Conservation (phyloP, 2,113 vertebrate species). For the Chaetorhynchus papuensis region DNA sequence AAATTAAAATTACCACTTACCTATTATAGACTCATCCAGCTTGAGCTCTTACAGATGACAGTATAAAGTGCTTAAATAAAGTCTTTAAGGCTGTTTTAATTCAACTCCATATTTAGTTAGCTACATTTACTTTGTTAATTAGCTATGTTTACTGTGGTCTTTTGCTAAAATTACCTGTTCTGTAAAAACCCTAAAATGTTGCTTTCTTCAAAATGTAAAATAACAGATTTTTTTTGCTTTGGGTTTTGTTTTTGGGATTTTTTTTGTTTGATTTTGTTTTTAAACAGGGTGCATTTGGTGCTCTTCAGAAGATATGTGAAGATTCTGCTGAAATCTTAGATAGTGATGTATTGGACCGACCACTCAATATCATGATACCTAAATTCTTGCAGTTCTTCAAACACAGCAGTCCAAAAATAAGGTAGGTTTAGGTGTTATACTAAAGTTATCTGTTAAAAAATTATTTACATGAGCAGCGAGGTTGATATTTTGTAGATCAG, state of each 20-base stretch:
- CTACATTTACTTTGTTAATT: neutral
- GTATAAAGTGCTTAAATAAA: neutral
- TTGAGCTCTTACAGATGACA: neutral
- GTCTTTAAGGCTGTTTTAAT: neutral
- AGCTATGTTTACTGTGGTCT: neutral
- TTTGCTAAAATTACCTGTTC: neutral
- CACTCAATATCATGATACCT: constrained; percentile 97
- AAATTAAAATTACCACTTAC: neutral
- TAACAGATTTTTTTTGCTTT: neutral
- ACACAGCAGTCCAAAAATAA: constrained; percentile 95
- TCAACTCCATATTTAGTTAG: neutral
- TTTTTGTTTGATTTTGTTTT: neutral
- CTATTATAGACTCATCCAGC: neutral
- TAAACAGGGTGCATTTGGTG: constrained; percentile 90
- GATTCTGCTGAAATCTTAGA: constrained; percentile 97
- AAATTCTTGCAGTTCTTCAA: constrained; percentile 98
- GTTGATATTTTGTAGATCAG: neutral
- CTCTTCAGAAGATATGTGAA: constrained; percentile 97
- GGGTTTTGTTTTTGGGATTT: no score
- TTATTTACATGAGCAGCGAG: neutral
- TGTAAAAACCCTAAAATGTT: neutral
- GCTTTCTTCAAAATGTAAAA: neutral
- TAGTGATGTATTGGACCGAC: constrained; percentile 92
- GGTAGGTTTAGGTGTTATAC: constrained; percentile 64
- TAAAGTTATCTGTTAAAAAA: neutral